Base-by-base conservation (phyloP, 2,797 vertebrate genomes). In the Lacerta viridis region DNA sequence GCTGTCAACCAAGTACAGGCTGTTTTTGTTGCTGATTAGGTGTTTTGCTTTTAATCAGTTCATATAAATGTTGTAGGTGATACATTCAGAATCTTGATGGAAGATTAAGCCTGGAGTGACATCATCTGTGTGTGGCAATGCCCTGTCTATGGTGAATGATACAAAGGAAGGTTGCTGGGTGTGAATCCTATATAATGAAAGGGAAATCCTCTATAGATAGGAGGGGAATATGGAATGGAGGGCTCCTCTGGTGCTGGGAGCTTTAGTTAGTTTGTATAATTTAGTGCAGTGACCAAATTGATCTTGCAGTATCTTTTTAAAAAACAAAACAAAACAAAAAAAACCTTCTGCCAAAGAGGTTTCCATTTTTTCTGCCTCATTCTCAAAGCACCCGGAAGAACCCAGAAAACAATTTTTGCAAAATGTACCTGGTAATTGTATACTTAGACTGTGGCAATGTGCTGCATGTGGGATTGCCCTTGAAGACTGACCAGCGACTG, bases 21-120 rank as follows among this genome's bases (percentile, higher is more conserved):
- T 89, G 84, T 86, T 85, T 86, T 75, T 85, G 88, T 89, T 80
- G 83, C 88, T 89, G 78, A 89, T 89, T 89, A 89, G 84, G n/a
- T 86, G 79, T 86, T 85, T 86, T 89, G 71, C 25, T 89, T 36
- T 76, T 86, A 86, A 87, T 87, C 86, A 82, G 77, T 80, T 88
- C 87, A 84, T 80, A 88, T 74, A 72, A 84, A 72, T 68, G 79
- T 69, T 89, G 79, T 29, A 86, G 72, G 84, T 76, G 84, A 82
- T 81, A 77, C 7, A 20, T 18, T 81, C 33, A 41, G 84, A 76
- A 89, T 89, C 36, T 68, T 86, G 84, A 89, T 86, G 80, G 72
- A 69, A 50, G 36, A 81, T 76, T 23, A 82, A 43, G 55, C 11
- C 11, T 86, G 29, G 27, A 36, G 41, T 85, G 71, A 81, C 27